These are phyloP conservation scores for Tetrapedia diversipes DNA, from an alignment of 2,888 invertebrate genomes.

Conservation along the genomic window DNA sequence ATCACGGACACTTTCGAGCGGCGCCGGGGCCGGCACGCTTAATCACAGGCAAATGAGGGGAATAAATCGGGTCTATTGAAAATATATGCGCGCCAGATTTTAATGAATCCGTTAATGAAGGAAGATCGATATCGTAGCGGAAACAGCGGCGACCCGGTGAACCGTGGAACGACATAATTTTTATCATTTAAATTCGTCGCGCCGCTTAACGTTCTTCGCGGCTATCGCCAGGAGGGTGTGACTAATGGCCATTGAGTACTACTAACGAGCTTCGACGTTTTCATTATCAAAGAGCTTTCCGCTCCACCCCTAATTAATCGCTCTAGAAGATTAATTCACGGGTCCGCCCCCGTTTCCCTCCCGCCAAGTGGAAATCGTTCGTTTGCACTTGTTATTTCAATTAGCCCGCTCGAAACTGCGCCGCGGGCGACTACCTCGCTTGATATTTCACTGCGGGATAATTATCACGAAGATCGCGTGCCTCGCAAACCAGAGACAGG, in stretches of 20 bases:
- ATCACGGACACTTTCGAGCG: constrained; percentile 2
- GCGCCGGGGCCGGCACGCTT: constrained; percentile 20
- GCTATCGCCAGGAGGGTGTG: not conserved
- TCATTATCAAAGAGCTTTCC: constrained; percentile 34
- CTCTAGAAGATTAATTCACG: constrained; percentile 37
- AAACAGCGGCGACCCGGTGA: not conserved
- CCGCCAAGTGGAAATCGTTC: constrained; percentile 36
- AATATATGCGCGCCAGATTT: constrained; percentile 19
- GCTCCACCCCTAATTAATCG: constrained; percentile 39
- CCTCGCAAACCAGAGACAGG: too few species aligned
- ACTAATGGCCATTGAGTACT: constrained; percentile 35
- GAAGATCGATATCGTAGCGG: constrained; percentile 36
- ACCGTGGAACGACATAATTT: constrained; percentile 14
- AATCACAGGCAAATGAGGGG: constrained; percentile 44
- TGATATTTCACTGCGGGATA: constrained; percentile 27
- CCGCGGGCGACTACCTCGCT: constrained; percentile 12
- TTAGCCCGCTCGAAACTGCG: constrained; percentile 21
- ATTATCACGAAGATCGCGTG: constrained; percentile 23
- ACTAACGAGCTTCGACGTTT: constrained; percentile 48
- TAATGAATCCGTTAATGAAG: constrained; percentile 38
- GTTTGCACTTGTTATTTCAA: constrained; percentile 44
- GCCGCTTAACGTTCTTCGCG: constrained; percentile 5
- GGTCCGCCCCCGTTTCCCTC: too few species aligned
- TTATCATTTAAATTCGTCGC: constrained; percentile 20
- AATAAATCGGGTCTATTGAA: constrained; percentile 47